A percentile compares a stretch with the other conserved stretches of the same genome.
Conservation (phyloP, 2,113 vertebrate species). For the Petaurus breviceps region DNA sequence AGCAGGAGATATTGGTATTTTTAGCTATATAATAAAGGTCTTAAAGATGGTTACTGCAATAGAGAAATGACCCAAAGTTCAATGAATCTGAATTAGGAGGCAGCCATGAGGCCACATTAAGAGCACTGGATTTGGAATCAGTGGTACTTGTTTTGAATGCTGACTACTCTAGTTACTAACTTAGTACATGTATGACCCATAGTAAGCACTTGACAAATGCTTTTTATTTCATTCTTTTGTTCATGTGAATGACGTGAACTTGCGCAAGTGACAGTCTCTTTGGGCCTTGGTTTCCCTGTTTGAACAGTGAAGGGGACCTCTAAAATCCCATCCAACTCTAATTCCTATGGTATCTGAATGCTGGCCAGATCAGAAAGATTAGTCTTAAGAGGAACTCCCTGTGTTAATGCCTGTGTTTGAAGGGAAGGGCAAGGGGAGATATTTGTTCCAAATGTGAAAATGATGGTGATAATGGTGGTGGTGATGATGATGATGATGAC, state of each 20-base stretch:
- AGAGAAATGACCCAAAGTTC: background rate
- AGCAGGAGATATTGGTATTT: background rate
- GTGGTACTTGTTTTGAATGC: background rate
- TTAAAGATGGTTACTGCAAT: background rate
- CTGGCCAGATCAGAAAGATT: slow-evolving; percentile 61
- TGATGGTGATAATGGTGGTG: no score
- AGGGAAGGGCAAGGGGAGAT: slow-evolving; percentile 12
- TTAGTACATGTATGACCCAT: background rate
- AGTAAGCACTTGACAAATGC: background rate
- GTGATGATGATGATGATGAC: background rate
- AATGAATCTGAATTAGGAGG: background rate
- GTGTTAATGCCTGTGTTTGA: slow-evolving; percentile 40
- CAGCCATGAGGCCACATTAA: background rate
- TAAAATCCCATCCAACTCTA: background rate
- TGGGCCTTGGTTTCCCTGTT: no score
- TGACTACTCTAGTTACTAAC: no score
- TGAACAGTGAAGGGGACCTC: no score
- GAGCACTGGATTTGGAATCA: background rate
- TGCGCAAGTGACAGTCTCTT: background rate
- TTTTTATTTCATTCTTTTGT: background rate
- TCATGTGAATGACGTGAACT: background rate
- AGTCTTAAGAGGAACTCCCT: slow-evolving; percentile 61
- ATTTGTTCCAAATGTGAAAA: background rate
- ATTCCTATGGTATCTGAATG: background rate
- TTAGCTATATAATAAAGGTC: background rate